Evolutionary conservation across 30 jellyfish, hydroid and myxozoan species (phyloP).

Genomic region (Cassiopea andromeda): DNA sequence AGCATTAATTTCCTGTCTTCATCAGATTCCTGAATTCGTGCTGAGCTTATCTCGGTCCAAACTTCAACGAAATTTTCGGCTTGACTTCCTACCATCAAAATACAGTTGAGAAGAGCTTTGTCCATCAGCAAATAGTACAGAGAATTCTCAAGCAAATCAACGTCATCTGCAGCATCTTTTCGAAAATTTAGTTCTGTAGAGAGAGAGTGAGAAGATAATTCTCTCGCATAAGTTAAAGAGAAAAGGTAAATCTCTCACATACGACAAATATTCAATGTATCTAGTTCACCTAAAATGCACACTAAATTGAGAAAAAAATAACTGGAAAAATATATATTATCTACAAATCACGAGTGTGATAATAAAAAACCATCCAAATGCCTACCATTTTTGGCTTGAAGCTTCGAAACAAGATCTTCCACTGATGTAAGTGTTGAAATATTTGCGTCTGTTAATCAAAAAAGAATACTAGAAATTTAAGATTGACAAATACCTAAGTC

Average conservation of each 20-base stretch:
- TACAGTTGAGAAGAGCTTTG: conserved; percentile 90
- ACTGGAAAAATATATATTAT: background rate
- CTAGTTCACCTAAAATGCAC: background rate
- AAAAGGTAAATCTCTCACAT: background rate
- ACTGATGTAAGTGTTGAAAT: conserved; percentile 64
- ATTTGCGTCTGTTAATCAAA: conserved; percentile 20
- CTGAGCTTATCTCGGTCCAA: conserved; percentile 70
- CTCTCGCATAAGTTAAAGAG: background rate
- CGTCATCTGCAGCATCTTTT: conserved; percentile 78
- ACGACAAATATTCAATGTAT: background rate
- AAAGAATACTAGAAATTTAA: background rate
- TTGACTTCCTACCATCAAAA: conserved; percentile 83
- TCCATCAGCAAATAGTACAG: conserved; percentile 93
- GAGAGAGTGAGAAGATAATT: background rate
- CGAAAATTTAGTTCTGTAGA: conserved; percentile 50
- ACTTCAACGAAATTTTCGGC: conserved; percentile 74
- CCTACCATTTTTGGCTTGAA: conserved; percentile 64
- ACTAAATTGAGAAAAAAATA: background rate
- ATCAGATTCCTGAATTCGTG: conserved; percentile 69
- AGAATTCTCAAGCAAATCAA: conserved; percentile 80
- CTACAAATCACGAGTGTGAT: background rate
- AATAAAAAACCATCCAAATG: background rate
- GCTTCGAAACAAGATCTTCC: conserved; percentile 61
- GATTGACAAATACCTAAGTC: too few species aligned
- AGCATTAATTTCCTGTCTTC: conserved; percentile 81